A percentile compares a stretch with the other conserved stretches of the same genome.
Conservation (phyloP, 2,797 vertebrate genomes). For the Coracias cyanogaster region DNA sequence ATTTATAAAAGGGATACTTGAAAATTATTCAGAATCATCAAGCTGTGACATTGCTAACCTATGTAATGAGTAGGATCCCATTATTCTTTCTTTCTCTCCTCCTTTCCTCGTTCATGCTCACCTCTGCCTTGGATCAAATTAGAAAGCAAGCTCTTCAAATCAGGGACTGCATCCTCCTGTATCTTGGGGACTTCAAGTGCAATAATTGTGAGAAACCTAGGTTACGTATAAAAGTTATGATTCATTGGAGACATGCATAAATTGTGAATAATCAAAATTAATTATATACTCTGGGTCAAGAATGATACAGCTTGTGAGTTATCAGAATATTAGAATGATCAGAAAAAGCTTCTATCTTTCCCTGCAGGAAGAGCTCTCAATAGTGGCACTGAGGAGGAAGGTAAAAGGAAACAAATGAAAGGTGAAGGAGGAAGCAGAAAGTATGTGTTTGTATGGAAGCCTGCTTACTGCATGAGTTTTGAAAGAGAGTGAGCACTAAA, state of each 20-base stretch:
- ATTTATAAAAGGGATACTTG: slow-evolving; percentile 7
- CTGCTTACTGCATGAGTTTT: neutral
- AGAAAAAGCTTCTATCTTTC: neutral
- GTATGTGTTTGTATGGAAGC: neutral
- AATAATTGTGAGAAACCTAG: neutral
- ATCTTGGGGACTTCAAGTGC: neutral
- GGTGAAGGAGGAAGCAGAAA: neutral
- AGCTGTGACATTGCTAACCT: neutral
- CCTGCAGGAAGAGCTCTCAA: neutral
- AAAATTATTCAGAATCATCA: slow-evolving; percentile 42
- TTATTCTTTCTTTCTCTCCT: neutral
- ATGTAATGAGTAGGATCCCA: neutral
- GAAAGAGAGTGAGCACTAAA: neutral
- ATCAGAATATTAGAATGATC: neutral
- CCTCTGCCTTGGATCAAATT: neutral
- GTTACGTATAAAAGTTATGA: neutral
- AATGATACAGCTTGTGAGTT: neutral
- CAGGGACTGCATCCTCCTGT: neutral
- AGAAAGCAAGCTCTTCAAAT: slow-evolving; percentile 40
- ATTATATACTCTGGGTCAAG: slow-evolving; percentile 12
- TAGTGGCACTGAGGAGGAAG: neutral
- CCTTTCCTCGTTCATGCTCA: neutral
- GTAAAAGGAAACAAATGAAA: neutral
- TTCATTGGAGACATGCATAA: neutral
- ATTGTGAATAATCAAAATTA: slow-evolving; percentile 30